Evolutionary conservation across 2,113 vertebrate genomes (phyloP).

Genomic region (Heterotis niloticus): DNA sequence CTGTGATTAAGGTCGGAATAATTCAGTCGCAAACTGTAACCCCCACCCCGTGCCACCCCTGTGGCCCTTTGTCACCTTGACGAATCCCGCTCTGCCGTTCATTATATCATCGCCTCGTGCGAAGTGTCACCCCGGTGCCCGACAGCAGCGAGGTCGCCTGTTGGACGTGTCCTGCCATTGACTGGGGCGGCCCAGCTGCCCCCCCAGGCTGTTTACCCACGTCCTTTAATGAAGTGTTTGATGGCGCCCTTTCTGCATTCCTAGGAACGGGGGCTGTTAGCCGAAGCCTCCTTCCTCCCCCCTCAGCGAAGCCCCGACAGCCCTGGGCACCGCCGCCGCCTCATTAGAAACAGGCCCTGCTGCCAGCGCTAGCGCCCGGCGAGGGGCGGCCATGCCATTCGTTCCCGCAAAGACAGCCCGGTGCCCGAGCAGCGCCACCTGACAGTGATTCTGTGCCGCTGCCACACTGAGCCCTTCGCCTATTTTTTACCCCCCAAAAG

Average conservation of each 20-base stretch:
- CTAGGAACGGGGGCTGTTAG: slow-evolving; percentile 54
- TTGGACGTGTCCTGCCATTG: slow-evolving; percentile 20
- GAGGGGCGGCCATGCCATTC: background rate
- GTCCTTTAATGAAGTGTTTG: slow-evolving; percentile 47
- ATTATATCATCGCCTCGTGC: slow-evolving; percentile 30
- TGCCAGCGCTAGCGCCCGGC: slow-evolving; percentile 39
- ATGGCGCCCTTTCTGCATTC: slow-evolving; percentile 53
- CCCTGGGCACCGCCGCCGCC: slow-evolving; percentile 52
- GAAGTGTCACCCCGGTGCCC: slow-evolving; percentile 24
- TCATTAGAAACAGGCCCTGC: slow-evolving; percentile 66
- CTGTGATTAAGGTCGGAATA: slow-evolving; percentile 3
- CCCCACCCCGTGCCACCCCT: background rate
- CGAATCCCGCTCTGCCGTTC: slow-evolving; percentile 21
- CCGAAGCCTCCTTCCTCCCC: slow-evolving; percentile 32
- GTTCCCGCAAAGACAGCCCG: too few species aligned
- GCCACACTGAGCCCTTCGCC: slow-evolving; percentile 16
- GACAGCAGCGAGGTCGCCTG: slow-evolving; percentile 19
- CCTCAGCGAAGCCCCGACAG: background rate
- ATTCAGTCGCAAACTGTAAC: slow-evolving; percentile 16
- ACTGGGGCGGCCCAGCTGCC: slow-evolving; percentile 28
- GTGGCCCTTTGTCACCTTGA: slow-evolving; percentile 9
- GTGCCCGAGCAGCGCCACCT: background rate
- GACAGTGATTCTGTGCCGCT: slow-evolving; percentile 4
- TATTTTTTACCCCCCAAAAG: slow-evolving; percentile 30
- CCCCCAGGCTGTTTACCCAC: slow-evolving; percentile 37